A percentile compares a stretch with the other conserved stretches of the same genome.
Conservation (phyloP, 2,113 vertebrate genomes). For the Acanthisitta chloris region DNA sequence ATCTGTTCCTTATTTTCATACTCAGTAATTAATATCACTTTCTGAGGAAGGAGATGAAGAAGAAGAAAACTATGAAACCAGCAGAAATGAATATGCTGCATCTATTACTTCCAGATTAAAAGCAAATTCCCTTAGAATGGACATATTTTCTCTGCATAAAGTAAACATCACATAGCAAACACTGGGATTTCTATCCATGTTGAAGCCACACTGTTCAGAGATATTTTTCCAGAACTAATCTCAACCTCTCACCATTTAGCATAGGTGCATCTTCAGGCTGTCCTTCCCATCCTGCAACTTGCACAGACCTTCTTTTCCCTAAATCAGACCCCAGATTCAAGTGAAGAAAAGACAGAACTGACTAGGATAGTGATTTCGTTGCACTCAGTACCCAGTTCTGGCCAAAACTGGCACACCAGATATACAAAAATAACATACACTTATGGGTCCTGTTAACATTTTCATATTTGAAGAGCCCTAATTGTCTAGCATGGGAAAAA, state of each 20-base stretch:
- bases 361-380: not conserved
- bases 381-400: not conserved
- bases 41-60: not conserved
- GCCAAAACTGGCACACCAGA: not conserved
- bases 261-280: not conserved
- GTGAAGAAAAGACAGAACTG: not conserved
- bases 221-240: not conserved
- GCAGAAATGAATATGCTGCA: not conserved
- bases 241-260: not conserved
- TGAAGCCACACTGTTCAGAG: not conserved
- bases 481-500: not conserved
- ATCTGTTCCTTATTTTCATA: not conserved
- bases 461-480: not conserved
- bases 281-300: not conserved
- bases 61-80: not conserved
- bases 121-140: not conserved
- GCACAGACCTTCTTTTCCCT: not conserved
- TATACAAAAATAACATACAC: not conserved
- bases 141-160: not conserved
- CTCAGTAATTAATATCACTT: not conserved
- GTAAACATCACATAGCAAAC: not conserved
- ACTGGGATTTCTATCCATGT: not conserved
- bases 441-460: not conserved
- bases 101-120: not conserved
- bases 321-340: not conserved